phyloP scores from a whole-genome alignment of 2,113 vertebrate genomes.

The Clarias batrachus region DNA sequence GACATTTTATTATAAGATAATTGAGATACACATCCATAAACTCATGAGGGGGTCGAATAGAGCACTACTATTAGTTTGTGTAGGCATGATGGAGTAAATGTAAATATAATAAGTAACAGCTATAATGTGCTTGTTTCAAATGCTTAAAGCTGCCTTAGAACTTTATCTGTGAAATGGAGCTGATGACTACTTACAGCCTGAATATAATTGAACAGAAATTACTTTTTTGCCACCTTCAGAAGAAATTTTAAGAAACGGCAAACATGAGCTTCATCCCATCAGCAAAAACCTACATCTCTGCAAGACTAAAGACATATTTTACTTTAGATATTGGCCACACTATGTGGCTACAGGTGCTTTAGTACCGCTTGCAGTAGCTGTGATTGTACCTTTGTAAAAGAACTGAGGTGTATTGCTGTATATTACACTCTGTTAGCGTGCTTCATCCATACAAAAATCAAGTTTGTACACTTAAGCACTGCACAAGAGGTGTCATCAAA shows the following conservation, averaged over 20 bases:
- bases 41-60: too few species aligned
- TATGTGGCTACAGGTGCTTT: background rate
- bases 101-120: background rate
- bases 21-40: too few species aligned
- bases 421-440: constrained; percentile 3
- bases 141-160: background rate
- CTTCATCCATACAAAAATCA: background rate
- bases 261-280: background rate
- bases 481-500: background rate
- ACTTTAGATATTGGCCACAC: background rate
- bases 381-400: constrained; percentile 21
- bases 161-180: background rate
- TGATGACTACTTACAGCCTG: background rate
- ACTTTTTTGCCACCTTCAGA: background rate
- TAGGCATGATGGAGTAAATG: background rate
- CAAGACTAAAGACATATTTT: background rate
- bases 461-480: background rate
- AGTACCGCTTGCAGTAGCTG: constrained; percentile 27
- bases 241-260: background rate
- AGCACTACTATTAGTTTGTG: background rate
- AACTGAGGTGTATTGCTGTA: constrained; percentile 34
- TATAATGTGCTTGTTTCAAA: background rate
- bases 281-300: background rate
- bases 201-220: background rate
- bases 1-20: too few species aligned